phyloP scores from a whole-genome alignment of 2,797 vertebrate genomes.

The Naso thynnoides region DNA sequence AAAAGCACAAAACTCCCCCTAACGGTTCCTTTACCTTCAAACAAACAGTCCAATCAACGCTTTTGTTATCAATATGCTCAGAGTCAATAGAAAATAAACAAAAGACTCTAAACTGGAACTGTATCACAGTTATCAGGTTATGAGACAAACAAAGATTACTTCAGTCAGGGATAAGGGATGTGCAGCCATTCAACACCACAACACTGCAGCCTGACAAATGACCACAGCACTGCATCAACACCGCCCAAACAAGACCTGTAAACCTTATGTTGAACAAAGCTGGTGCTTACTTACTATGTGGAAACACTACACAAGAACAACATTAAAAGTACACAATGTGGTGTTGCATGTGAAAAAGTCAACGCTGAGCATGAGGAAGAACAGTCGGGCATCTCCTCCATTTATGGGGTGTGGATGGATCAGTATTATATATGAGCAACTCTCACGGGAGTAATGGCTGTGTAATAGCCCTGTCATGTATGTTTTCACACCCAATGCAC shows the following conservation, averaged over 20 bases:
- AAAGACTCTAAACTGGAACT: background rate
- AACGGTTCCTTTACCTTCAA: background rate
- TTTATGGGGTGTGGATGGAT: constrained; percentile 5
- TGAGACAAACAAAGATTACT: background rate
- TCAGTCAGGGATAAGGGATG: background rate
- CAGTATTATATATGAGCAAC: constrained; percentile 17
- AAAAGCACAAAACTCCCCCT: constrained; percentile 8
- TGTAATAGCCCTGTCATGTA: constrained; percentile 6
- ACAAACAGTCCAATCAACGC: constrained; percentile 7
- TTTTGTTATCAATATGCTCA: background rate
- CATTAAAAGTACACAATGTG: background rate
- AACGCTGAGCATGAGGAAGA: background rate
- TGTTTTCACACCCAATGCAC: constrained; percentile 13
- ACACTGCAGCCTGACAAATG: constrained; percentile 1
- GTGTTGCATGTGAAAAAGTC: background rate
- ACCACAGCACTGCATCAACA: constrained; percentile 12
- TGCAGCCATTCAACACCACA: constrained; percentile 13
- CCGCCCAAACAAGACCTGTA: background rate
- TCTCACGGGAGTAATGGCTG: constrained; percentile 21
- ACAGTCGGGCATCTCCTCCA: background rate
- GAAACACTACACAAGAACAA: constrained; percentile 1
- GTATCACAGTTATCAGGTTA: background rate
- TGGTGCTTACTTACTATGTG: constrained; percentile 1
- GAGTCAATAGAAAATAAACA: background rate
- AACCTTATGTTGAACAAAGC: background rate